phyloP scores from a whole-genome alignment of 2,797 vertebrate species.

The Percopsis omiscomaycus region DNA sequence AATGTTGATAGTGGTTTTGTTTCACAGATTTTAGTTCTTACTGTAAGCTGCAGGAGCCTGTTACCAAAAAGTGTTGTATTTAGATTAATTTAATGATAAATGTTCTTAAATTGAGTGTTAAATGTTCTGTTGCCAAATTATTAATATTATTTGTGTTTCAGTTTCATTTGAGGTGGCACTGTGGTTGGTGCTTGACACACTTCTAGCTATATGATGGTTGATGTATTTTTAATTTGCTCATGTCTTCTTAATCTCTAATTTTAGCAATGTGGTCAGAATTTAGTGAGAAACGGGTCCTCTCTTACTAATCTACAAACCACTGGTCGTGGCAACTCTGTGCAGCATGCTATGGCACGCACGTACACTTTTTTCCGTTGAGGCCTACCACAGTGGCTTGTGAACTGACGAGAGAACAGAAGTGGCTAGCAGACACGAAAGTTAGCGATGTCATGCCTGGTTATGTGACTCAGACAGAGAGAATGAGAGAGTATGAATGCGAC shows the following conservation, averaged over 20 bases:
- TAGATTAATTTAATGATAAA: background rate
- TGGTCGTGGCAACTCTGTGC: background rate
- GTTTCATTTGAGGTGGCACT: conserved; percentile 37
- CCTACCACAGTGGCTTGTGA: conserved; percentile 34
- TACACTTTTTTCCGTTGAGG: conserved; percentile 46
- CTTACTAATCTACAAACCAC: no score
- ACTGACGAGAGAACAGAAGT: conserved; percentile 10
- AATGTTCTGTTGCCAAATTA: background rate
- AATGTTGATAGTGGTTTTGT: no score
- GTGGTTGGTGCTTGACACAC: conserved; percentile 9
- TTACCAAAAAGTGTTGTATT: background rate
- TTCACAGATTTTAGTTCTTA: no score
- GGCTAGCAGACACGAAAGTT: conserved; percentile 15
- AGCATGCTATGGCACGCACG: conserved; percentile 36
- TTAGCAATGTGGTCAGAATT: no score
- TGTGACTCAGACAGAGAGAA: conserved; percentile 33
- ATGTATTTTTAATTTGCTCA: background rate
- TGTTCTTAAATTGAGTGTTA: background rate
- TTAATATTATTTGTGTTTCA: background rate
- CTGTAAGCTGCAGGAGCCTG: no score
- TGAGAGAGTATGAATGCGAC: conserved; percentile 17
- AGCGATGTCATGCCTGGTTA: conserved; percentile 7
- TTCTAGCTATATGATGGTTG: background rate
- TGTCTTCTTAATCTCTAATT: background rate
- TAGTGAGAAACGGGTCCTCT: no score